Base-by-base conservation (phyloP, 2,797 vertebrate species). In the Muscicapa comitata region DNA sequence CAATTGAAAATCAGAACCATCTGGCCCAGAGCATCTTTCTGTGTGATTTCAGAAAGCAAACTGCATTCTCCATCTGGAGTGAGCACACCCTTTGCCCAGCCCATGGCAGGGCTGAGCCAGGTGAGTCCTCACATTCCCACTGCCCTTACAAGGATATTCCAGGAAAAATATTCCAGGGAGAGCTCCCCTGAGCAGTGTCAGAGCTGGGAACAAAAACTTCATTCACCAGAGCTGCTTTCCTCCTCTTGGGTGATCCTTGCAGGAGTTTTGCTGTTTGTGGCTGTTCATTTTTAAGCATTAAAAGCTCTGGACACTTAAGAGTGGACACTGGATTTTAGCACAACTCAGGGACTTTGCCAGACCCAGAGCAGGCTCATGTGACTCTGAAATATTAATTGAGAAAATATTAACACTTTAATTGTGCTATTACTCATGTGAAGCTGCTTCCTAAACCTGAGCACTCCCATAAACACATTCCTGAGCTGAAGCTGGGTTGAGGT, bases 231-330 rank as follows among this genome's bases (percentile, higher is more conserved):
- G 43, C 85, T 65, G 7, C 6, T 73, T 77, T 61, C 76, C 74
- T 94, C 37, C 91, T 94, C 90, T 4, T 40, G 88, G 86, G 84
- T 53, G 88, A 95, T 74, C 89, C 68, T 43, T 78, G 50, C 77
- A 89, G 53, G 58, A 82, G 63, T 38, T 84, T 35, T 75, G 59
- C 72, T 61, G 40, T 62, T 66, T 85, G 54, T 88, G 85, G 25
- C 54, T 80, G 82, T 68, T 76, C 71, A 35, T 11, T 58, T 48
- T 62, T 20, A 71, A 76, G 67, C 57, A 35, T 16, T 29, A 35
- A 37, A 77, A 92, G 47, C 67, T 66, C 28, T 19, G 16, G 74
- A 54, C 84, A 38, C 53, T 76, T 29, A 2, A 2, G 8, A 51
- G 35, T 40, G 65, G 92, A 92, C 73, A 23, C 31, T 38, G 62